Conservation (phyloP, 2,113 vertebrate species). For the Polypterus bichir region DNA sequence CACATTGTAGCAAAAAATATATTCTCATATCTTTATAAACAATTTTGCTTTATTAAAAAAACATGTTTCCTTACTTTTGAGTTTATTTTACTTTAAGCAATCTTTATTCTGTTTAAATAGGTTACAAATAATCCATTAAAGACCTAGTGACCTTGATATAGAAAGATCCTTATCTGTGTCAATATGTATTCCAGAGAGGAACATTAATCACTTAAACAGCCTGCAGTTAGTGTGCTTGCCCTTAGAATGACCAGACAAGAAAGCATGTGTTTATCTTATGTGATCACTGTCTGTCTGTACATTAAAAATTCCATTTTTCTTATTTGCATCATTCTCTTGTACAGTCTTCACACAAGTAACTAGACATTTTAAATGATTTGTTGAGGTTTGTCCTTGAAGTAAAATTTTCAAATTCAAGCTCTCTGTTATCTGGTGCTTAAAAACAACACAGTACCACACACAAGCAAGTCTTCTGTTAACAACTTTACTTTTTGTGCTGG, state of each 20-base stretch:
- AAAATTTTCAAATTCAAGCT: too few relatives aligned
- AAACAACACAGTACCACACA: too few relatives aligned
- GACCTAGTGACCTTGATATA: background rate
- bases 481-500: too few relatives aligned
- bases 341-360: too few relatives aligned
- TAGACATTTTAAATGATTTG: too few relatives aligned
- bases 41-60: background rate
- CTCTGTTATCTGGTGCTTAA: too few relatives aligned
- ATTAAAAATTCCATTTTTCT: too few relatives aligned
- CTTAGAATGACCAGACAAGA: background rate
- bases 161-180: constrained; percentile 1
- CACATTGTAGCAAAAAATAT: too few relatives aligned
- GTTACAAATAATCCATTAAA: constrained; percentile 4
- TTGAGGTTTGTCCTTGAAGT: too few relatives aligned
- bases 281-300: background rate
- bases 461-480: too few relatives aligned
- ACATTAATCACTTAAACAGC: background rate
- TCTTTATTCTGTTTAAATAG: constrained; percentile 1
- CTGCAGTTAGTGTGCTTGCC: background rate
- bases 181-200: background rate
- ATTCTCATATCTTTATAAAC: background rate
- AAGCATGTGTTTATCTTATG: background rate
- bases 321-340: too few relatives aligned
- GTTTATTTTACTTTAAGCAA: background rate
- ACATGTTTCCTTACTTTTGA: background rate